Percentiles rank a stretch among this genome's conserved stretches.
Evolutionary conservation across 1,140 invertebrate genomes (phyloP).

Genomic region (Danaus plexippus): DNA sequence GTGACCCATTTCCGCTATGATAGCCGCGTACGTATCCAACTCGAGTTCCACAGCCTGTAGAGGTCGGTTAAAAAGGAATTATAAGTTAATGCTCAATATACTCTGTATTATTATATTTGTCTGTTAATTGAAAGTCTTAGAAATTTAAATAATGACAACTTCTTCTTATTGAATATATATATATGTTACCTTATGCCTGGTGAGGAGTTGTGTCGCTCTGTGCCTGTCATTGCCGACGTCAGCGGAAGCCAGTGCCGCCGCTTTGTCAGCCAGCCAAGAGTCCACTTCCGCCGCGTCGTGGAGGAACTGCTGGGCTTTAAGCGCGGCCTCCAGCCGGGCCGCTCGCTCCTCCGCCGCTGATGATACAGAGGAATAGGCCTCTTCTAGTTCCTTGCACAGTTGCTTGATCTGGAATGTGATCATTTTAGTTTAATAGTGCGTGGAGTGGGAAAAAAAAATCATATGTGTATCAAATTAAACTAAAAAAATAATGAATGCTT

Average conservation of each 20-base stretch:
- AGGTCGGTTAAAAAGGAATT: neutral
- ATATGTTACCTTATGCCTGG: constrained; percentile 86
- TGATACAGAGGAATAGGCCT: constrained; percentile 80
- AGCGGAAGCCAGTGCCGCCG: constrained; percentile 83
- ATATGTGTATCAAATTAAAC: no score
- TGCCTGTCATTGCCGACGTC: constrained; percentile 92
- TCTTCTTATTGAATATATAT: constrained; percentile 1
- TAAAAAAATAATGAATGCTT: no score
- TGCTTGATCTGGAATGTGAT: constrained; percentile 31
- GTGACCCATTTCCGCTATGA: constrained; percentile 93
- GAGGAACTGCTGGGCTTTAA: constrained; percentile 91
- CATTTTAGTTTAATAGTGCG: no score
- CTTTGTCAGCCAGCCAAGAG: constrained; percentile 92
- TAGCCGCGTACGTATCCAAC: constrained; percentile 93
- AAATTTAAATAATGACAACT: neutral
- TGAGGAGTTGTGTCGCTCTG: constrained; percentile 90
- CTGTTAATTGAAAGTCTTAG: no score
- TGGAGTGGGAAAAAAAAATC: no score
- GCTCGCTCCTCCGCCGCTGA: constrained; percentile 80
- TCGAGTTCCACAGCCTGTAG: constrained; percentile 88
- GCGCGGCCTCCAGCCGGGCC: constrained; percentile 85
- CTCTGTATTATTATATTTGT: no score
- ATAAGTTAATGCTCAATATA: no score
- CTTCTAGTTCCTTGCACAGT: constrained; percentile 50
- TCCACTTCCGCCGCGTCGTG: constrained; percentile 94